Evolutionary conservation across 2,113 vertebrate species (phyloP).

Genomic region (Entosphenus tridentatus): DNA sequence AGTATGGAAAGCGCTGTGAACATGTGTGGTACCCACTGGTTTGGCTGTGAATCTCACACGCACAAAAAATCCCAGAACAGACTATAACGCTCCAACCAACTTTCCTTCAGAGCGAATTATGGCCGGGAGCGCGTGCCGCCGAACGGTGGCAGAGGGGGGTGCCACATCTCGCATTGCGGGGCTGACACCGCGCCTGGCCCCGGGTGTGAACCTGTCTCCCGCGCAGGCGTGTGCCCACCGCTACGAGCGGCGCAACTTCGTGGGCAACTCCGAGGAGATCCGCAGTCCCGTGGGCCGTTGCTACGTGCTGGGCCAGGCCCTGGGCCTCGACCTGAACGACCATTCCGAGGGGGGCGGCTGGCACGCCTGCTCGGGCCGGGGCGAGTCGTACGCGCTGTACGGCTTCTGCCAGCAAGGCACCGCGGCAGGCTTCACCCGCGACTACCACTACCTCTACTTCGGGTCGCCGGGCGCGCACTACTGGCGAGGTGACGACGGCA

Average conservation of each 20-base stretch:
- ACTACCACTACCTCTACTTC: slow-evolving; percentile 60
- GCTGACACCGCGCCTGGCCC: not conserved
- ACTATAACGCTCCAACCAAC: too few relatives aligned
- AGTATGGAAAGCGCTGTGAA: too few relatives aligned
- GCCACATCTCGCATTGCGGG: not conserved
- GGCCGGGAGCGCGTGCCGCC: too few relatives aligned
- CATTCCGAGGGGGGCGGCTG: slow-evolving; percentile 74
- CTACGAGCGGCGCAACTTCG: slow-evolving; percentile 58
- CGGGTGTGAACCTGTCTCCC: not conserved
- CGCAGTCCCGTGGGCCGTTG: slow-evolving; percentile 67
- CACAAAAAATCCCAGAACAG: too few relatives aligned
- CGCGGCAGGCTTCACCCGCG: slow-evolving; percentile 57
- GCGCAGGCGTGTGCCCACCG: slow-evolving; percentile 60
- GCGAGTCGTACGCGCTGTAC: slow-evolving; percentile 68
- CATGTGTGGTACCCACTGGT: too few relatives aligned
- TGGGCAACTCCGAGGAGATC: slow-evolving; percentile 46
- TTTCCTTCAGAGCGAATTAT: too few relatives aligned
- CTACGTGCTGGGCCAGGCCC: slow-evolving; percentile 67
- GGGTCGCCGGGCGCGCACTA: slow-evolving; percentile 82
- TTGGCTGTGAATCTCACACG: too few relatives aligned
- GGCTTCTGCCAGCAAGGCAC: slow-evolving; percentile 83
- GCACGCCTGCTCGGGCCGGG: slow-evolving; percentile 73
- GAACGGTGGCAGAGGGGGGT: not conserved
- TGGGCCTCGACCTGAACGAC: slow-evolving; percentile 29
- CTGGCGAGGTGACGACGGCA: slow-evolving; percentile 56